Evolutionary conservation across 1,140 invertebrate genomes (phyloP), one percentile per base, ranked within the genome.

Genomic region (Alviniconcha marisindica): DNA sequence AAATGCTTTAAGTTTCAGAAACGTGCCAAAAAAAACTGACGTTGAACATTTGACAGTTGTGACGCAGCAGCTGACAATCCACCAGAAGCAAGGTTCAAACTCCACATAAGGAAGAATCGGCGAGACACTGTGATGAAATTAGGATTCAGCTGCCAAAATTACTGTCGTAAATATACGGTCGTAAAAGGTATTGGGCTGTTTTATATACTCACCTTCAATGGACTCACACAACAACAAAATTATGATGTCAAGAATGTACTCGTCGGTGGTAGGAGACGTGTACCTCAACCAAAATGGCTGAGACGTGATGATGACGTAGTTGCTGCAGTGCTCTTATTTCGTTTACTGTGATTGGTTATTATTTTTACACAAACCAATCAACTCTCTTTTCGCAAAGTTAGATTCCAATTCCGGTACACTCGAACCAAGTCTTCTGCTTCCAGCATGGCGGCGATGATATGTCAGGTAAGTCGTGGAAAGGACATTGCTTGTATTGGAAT

Each of bases 231-330:
- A 38, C 3, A 14, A 60, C 21, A 63, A 18, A 80, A 69, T 36
- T 66, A n/a, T 60, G 36, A 36, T 40, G 21, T 33, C 40, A 60
- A 66, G 44, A 40, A 3, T 66, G 31, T 42, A 24, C 18, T 66
- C 33, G 18, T 21, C 28, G 28, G 15, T 28, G 60, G 78, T 28
- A 36, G 66, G 78, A 80, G 78, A 80, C 78, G 78, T 80, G 73
- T 81, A 81, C 79, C 78, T 84, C 71, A 66, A 78, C 77, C 79
- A 84, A 84, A 77, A 83, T 83, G 82, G 82, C 78, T 33, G 69
- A 81, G 74, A 71, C 48, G 38, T 36, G 36, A 77, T 14, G 73
- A 51, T 84, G 83, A 84, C 83, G 83, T 81, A 81, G n/a, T 42
- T 81, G 44, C 31, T 33, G 12, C 15, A 28, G 14, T 31, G 42